phyloP scores from a whole-genome alignment of 2,113 vertebrate species.

The Gasterosteus nipponicus region DNA sequence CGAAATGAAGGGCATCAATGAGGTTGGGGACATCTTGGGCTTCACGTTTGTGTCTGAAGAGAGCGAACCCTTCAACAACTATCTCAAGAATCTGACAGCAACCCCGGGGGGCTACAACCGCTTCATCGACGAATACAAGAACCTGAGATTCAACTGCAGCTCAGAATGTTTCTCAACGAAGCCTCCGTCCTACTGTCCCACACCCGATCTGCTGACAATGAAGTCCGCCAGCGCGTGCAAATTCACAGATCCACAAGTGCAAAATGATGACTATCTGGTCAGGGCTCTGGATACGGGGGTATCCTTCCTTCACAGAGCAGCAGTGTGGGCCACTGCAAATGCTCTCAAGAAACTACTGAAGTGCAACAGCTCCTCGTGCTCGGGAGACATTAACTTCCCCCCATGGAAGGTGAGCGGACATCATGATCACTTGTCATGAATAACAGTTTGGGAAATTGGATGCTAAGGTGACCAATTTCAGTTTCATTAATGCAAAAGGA shows the following conservation, averaged over 20 bases:
- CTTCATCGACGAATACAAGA: conserved; percentile 76
- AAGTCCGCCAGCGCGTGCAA: conserved; percentile 54
- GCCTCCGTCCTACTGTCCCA: conserved; percentile 35
- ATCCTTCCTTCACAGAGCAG: conserved; percentile 45
- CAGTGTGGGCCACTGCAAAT: conserved; percentile 67
- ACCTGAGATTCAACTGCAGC: conserved; percentile 67
- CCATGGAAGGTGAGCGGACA: conserved; percentile 72
- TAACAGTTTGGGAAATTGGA: background rate
- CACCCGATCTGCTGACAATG: background rate
- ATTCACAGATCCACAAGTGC: conserved; percentile 36
- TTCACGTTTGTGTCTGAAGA: conserved; percentile 60
- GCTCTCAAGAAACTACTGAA: conserved; percentile 67
- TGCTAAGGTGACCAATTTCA: background rate
- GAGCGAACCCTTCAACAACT: conserved; percentile 67
- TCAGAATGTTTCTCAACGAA: conserved; percentile 45
- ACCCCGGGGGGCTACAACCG: conserved; percentile 62
- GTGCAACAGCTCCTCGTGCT: conserved; percentile 68
- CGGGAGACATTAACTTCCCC: conserved; percentile 63
- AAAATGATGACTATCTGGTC: conserved; percentile 64
- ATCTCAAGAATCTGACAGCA: conserved; percentile 62
- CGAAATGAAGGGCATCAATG: conserved; percentile 68
- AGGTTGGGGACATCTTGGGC: conserved; percentile 76
- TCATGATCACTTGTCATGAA: background rate
- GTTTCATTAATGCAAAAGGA: background rate
- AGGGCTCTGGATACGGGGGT: conserved; percentile 30